Evolutionary conservation across 2,888 invertebrate species (phyloP), one percentile per base, ranked within the genome.

Genomic region (Anaspis maculata): DNA sequence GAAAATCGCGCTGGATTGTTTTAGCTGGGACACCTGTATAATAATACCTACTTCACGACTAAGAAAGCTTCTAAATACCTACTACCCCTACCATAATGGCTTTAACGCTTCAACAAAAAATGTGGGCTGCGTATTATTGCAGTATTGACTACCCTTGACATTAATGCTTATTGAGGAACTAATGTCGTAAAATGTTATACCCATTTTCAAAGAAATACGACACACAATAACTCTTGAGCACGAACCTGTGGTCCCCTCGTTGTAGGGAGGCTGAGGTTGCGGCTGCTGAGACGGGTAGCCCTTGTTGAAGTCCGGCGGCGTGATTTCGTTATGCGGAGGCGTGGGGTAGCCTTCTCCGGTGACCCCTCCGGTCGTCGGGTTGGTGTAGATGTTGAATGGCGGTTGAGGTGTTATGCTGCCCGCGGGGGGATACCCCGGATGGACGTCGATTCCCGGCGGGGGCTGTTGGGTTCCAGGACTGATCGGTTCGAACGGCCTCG

Each of bases 401-500:
- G 52, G 64, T 44, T 46, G 63, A 29, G 60, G 67, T 27, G 49
- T 61, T 45, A 48, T 56, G 14, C 62, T 56, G 14, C 62, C 64
- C 10, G 60, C 45, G 24, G 61, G 55, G 6, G 57, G 57, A 37
- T 47, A 62, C 27, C 41, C 54, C 38, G 31, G 50, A 41, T 51
- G 55, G 2, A 50, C 35, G 1, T 25, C 13, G 3, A 10, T 15
- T 6, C 10, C 9, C 9, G 12, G 9, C 6, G 22, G 22, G 11
- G 16, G 13, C 13, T 21, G 25, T 34, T 26, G 25, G 13, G 19
- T 25, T 1, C 26, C 34, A 1, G 59, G 56, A 9, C 61, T 46
- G 1, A 62, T 59, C 3, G 76, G 70, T 56, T 78, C 74, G 57
- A 82, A 82, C 1, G 81, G 81, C 45, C 81, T 67, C n/a, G 82